Evolutionary conservation across 1,140 invertebrate genomes (phyloP).

Genomic region (Helicoverpa armigera): DNA sequence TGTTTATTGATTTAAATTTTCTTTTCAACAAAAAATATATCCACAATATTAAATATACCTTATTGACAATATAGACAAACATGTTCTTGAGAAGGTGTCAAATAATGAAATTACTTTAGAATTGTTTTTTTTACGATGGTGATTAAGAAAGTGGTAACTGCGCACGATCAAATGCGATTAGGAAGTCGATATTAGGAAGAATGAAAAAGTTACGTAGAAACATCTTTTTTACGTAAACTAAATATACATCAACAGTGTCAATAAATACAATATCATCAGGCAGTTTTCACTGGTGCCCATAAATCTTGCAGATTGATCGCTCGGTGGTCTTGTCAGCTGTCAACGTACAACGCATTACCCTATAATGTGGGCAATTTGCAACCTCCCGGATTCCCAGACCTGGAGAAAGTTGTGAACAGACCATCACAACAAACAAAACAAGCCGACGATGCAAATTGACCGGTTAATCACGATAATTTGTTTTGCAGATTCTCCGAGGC

Average conservation of each 20-base stretch:
- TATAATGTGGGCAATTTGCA: conserved; percentile 44
- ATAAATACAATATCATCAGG: conserved; percentile 21
- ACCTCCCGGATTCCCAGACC: background rate
- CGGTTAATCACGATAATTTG: conserved; percentile 36
- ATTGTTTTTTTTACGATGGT: too few species aligned
- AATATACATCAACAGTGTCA: background rate
- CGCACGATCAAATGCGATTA: too few species aligned
- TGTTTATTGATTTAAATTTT: background rate
- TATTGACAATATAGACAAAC: too few species aligned
- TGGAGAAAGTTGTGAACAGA: conserved; percentile 27
- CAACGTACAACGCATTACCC: conserved; percentile 36
- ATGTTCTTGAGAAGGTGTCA: too few species aligned
- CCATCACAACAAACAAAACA: conserved; percentile 34
- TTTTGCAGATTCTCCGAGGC: background rate
- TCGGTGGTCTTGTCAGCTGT: conserved; percentile 34
- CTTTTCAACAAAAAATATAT: background rate
- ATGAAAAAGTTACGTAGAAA: too few species aligned
- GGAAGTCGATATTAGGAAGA: too few species aligned
- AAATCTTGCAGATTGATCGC: conserved; percentile 38
- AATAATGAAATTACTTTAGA: too few species aligned
- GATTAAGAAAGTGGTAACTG: too few species aligned
- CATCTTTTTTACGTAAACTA: background rate
- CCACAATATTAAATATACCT: too few species aligned
- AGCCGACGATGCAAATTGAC: conserved; percentile 16
- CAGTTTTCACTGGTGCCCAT: conserved; percentile 14